Evolutionary conservation across 2,797 vertebrate species (phyloP).

Genomic region (Myotis daubentonii): DNA sequence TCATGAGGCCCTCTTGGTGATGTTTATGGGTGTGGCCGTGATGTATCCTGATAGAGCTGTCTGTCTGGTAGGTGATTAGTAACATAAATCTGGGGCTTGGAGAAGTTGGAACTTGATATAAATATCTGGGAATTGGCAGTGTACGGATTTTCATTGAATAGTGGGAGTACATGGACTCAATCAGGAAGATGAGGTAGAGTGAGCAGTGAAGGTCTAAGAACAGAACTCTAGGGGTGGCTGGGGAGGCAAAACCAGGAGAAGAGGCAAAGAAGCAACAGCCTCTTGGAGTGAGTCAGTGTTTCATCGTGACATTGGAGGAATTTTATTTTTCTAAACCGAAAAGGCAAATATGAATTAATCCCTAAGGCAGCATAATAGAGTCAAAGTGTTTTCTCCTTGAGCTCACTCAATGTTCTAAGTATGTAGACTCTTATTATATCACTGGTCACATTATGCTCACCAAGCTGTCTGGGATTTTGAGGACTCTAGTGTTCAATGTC

Average conservation of each 20-base stretch:
- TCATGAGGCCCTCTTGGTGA: not conserved
- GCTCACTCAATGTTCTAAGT: not conserved
- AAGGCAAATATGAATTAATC: not conserved
- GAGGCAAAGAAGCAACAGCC: not conserved
- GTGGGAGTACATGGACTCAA: not conserved
- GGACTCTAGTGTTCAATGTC: not conserved
- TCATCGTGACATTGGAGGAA: constrained; percentile 24
- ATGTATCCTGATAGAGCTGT: not conserved
- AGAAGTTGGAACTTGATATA: not conserved
- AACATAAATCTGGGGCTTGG: not conserved
- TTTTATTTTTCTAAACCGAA: constrained; percentile 45
- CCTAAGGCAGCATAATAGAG: not conserved
- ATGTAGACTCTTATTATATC: not conserved
- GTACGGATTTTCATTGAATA: not conserved
- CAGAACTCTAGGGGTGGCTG: not conserved
- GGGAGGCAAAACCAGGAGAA: not conserved
- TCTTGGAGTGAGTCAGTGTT: constrained; percentile 40
- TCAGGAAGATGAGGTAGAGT: not conserved
- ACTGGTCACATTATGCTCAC: not conserved
- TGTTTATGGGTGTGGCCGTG: not conserved
- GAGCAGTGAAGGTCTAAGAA: constrained; percentile 45
- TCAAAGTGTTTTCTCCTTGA: not conserved
- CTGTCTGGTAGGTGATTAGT: not conserved
- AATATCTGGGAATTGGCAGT: not conserved
- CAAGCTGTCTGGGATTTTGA: not conserved